phyloP scores from a whole-genome alignment of 1,140 invertebrate genomes.

The Lysiphlebus fabarum region DNA sequence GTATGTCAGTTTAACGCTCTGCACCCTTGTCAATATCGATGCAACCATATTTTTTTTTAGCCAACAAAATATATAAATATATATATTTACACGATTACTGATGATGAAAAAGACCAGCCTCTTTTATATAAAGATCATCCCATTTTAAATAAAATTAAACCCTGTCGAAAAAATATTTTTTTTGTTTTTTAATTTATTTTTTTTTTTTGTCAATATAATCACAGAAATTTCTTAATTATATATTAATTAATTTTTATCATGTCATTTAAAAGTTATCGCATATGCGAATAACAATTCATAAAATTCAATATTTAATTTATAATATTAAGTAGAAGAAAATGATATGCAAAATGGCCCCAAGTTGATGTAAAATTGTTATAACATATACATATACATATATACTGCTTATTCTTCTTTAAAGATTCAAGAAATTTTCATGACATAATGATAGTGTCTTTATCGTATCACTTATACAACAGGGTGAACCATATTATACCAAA shows the following conservation, averaged over 20 bases:
- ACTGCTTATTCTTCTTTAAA: too few species aligned
- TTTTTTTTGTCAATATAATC: slow-evolving; percentile 8
- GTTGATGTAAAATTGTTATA: not conserved
- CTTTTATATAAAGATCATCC: slow-evolving; percentile 38
- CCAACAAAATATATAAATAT: slow-evolving; percentile 9
- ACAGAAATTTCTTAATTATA: slow-evolving; percentile 1
- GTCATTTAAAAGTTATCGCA: not conserved
- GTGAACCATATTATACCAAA: not conserved
- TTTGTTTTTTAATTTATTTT: slow-evolving; percentile 24
- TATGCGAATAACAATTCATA: not conserved
- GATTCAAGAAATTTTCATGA: slow-evolving; percentile 6
- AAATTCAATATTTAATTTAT: too few species aligned
- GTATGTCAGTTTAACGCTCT: slow-evolving; percentile 35
- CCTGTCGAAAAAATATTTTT: slow-evolving; percentile 53
- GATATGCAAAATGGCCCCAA: not conserved
- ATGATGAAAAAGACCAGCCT: slow-evolving; percentile 1
- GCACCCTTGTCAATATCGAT: slow-evolving; percentile 57
- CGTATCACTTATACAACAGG: not conserved
- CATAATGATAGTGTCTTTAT: slow-evolving; percentile 11
- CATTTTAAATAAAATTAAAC: slow-evolving; percentile 53
- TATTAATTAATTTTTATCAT: not conserved
- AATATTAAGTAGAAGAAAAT: slow-evolving; percentile 7
- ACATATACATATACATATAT: too few species aligned
- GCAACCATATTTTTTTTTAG: slow-evolving; percentile 32
- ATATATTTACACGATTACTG: slow-evolving; percentile 6